Evolutionary conservation across 2,888 invertebrate genomes (phyloP), one percentile per base, ranked within the genome.

Genomic region (Pandemis cinnamomeana): DNA sequence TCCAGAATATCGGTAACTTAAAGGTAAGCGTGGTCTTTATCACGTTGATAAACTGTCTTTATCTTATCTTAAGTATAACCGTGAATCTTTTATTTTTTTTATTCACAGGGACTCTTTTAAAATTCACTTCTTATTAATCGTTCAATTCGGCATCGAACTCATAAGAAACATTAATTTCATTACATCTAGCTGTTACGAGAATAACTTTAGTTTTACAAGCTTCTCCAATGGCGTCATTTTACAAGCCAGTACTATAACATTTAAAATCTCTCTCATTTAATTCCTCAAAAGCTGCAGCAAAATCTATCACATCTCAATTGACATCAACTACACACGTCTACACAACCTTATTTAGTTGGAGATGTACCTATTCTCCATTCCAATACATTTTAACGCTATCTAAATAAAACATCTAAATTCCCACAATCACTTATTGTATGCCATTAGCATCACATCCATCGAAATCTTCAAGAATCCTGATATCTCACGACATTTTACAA

Each of bases 221-320:
- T 58, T 48, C 44, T 27, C 7, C 27, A 15, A 51, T 69, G 15
- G 36, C 44, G 36, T 55, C 63, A 53, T 27, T 44, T 36, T 41
- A 8, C 41, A 55, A 61, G 36, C n/a, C 48, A 3, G 36, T 48
- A 73, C 13, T n/a, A 11, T 51, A 51, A 73, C 36, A 70, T 27
- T 42, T 58, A 41, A 36, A 8, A 42, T 67, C 36, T 74, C 53
- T 74, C 71, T 62, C 55, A 68, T 73, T 71, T 27, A 74, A 71
- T 53, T 48, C 42, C 42, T 55, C 55, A 75, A 66, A 71, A 58
- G 46, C 53, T 58, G 53, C 72, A 58, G 68, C 61, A 27, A 51
- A 72, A 13, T n/a, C 70, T 80, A 83, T 83, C 81, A 84, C 82
- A 82, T 80, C 71, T 72, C 77, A 83, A 83, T 83, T 84, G 83